Percentiles rank a stretch among this genome's conserved stretches.
phyloP scores from a whole-genome alignment of 2,113 vertebrate genomes.

The Ranitomeya imitator region DNA sequence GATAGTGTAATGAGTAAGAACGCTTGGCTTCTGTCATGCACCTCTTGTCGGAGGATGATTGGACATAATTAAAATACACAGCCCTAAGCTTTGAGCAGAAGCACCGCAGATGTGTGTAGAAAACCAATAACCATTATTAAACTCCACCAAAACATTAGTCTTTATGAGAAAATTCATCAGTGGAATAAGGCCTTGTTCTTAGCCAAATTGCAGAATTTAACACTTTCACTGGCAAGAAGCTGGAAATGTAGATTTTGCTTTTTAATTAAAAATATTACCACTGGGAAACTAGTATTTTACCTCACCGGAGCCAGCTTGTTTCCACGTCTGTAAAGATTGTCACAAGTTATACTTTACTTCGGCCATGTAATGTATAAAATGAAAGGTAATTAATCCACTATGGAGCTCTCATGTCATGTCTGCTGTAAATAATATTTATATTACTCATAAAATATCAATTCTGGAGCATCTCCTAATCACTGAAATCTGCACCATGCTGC shows the following conservation, averaged over 20 bases:
- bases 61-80: slow-evolving; percentile 15
- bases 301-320: not conserved
- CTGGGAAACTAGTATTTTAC: slow-evolving; percentile 1
- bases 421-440: not conserved
- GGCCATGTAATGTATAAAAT: not conserved
- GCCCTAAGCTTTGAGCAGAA: slow-evolving; percentile 22
- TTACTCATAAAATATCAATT: not conserved
- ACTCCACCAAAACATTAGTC: slow-evolving; percentile 12
- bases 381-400: not conserved
- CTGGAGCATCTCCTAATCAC: not conserved
- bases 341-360: not conserved
- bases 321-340: not conserved
- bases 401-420: not conserved
- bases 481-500: not conserved
- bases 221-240: slow-evolving; percentile 15
- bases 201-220: not conserved
- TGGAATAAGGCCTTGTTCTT: not conserved
- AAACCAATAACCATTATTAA: slow-evolving; percentile 31
- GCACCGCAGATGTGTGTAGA: slow-evolving; percentile 3
- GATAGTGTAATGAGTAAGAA: slow-evolving; percentile 40
- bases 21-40: slow-evolving; percentile 34
- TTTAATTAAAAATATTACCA: slow-evolving; percentile 6
- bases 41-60: slow-evolving; percentile 21
- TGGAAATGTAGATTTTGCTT: not conserved
- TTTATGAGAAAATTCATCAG: not conserved